phyloP scores from a whole-genome alignment of 2,888 invertebrate genomes.

The Harmothoe impar region DNA sequence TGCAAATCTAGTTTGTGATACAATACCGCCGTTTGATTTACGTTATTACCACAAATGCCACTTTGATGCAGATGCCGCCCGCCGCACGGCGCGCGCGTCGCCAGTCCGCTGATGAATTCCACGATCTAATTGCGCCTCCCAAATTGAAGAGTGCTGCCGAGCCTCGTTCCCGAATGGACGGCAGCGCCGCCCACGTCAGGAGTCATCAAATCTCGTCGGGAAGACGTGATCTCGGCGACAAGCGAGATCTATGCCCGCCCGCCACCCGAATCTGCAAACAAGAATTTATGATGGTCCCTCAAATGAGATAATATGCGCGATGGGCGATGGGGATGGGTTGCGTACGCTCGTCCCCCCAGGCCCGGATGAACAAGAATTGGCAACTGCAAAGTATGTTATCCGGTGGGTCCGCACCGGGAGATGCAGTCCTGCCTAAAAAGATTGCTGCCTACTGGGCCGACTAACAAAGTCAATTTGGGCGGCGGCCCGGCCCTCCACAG shows the following conservation, averaged over 20 bases:
- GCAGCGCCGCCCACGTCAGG: constrained; percentile 38
- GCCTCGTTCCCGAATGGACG: constrained; percentile 19
- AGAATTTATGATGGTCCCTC: constrained; percentile 44
- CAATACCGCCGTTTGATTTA: constrained; percentile 58
- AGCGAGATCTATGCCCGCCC: constrained; percentile 54
- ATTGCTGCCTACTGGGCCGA: constrained; percentile 32
- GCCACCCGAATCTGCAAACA: constrained; percentile 44
- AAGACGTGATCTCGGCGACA: constrained; percentile 57
- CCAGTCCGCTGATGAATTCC: constrained; percentile 37
- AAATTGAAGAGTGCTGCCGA: constrained; percentile 53
- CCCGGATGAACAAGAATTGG: constrained; percentile 49
- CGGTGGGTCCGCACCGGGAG: not conserved
- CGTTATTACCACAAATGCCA: constrained; percentile 56
- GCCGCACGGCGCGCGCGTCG: constrained; percentile 2
- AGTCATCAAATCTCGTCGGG: constrained; percentile 55
- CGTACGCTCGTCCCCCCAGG: not conserved
- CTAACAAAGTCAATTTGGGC: constrained; percentile 53
- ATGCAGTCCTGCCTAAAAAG: constrained; percentile 17
- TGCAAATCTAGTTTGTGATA: constrained; percentile 43
- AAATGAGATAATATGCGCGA: constrained; percentile 49
- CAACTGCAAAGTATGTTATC: constrained; percentile 54
- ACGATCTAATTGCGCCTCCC: constrained; percentile 58
- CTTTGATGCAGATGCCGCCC: constrained; percentile 26
- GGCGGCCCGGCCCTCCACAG: not conserved
- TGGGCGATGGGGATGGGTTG: not conserved